Evolutionary conservation across 2,888 invertebrate species (phyloP).

Genomic region (Drosophila nigricruria): DNA sequence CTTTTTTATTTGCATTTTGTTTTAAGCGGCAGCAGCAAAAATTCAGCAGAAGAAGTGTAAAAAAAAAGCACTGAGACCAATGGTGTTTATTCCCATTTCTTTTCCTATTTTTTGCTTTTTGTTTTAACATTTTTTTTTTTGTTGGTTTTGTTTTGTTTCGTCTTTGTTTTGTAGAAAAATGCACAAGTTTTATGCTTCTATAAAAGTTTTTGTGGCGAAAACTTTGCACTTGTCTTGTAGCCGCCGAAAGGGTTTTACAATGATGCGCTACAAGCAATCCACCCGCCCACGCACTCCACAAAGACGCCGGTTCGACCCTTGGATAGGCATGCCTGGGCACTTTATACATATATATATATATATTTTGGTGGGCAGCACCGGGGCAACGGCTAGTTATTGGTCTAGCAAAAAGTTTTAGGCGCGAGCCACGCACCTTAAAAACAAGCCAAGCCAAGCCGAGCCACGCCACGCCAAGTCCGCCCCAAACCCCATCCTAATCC

Average conservation of each 20-base stretch:
- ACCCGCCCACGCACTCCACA: not conserved
- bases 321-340: constrained; percentile 61
- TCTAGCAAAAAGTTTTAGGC: constrained; percentile 41
- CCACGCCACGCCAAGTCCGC: not conserved
- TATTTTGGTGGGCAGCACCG: constrained; percentile 9
- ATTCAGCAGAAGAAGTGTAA: constrained; percentile 1
- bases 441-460: not conserved
- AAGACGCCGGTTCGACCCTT: constrained; percentile 17
- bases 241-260: constrained; percentile 80
- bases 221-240: constrained; percentile 79
- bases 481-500: not conserved
- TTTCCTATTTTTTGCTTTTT: constrained; percentile 19
- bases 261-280: constrained; percentile 69
- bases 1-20: constrained; percentile 80
- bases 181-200: constrained; percentile 77
- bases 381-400: constrained; percentile 60
- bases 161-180: constrained; percentile 77
- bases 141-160: constrained; percentile 52
- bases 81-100: constrained; percentile 50
- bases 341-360: constrained; percentile 46
- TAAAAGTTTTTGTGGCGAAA: constrained; percentile 76
- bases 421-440: constrained; percentile 22
- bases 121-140: not conserved
- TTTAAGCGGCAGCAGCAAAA: constrained; percentile 57
- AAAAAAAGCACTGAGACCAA: constrained; percentile 59